Evolutionary conservation across 2,113 vertebrate genomes (phyloP), one percentile per base, ranked within the genome.

Genomic region (Ursus arctos): DNA sequence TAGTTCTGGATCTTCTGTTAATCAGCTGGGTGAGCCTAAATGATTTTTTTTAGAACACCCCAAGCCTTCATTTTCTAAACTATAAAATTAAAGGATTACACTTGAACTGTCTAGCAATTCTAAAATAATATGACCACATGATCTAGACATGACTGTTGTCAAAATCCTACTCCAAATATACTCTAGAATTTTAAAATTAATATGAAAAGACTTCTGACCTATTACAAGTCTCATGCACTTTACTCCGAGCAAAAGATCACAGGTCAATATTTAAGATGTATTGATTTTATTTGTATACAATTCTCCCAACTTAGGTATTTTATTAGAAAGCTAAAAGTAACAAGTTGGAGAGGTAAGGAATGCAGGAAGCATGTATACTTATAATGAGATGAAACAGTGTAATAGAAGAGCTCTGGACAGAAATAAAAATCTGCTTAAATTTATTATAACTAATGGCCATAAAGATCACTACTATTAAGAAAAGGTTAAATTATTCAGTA

Each of bases 401-500:
- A 96, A 81, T 8, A 49, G 40, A 87, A 74, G 74, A 76, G 1
- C 24, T 49, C 28, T 28, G 31, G 36, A 76, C 18, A 81, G 65
- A 87, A 74, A 59, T 74, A 33, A 76, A 91, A 59, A 40, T 26
- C 36, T 49, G 19, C 49, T 67, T 53, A 82, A 76, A 59, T 69
- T 76, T 82, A 47, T 40, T 88, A 43, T 26, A 86, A 47, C 47
- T 91, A 63, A 65, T 67, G 15, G 31, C 88, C 24, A 57, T 47
- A 88, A 94, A 87, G 74, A 82, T 82, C 65, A 59, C 2, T 18
- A 80, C 31, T 67, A 21, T 57, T 72, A 65, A 33, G 31, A 65
- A 88, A 96, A 88, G 40, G 5, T 74, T 87, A 57, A 94, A 59
- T 87, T 88, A 81, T 67, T 76, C 24, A 76, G 55, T 87, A 65